A percentile compares a stretch with the other conserved stretches of the same genome.
phyloP scores from a whole-genome alignment of 2,113 vertebrate genomes.

The Pygoscelis adeliae region DNA sequence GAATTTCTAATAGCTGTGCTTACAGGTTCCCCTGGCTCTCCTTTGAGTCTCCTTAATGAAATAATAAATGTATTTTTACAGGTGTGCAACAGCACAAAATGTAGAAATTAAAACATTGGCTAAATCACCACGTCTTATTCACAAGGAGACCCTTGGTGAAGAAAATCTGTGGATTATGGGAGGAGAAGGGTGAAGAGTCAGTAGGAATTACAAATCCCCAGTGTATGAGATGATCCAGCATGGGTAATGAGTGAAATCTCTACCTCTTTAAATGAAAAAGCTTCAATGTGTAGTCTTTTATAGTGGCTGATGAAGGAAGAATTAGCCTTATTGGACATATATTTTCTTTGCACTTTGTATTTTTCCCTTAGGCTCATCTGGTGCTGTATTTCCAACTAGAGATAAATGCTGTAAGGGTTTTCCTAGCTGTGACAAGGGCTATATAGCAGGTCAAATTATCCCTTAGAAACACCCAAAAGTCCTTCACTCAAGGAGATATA shows the following conservation, averaged over 20 bases:
- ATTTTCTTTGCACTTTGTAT: neutral
- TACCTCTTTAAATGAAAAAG: neutral
- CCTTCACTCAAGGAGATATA: neutral
- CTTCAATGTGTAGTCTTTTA: neutral
- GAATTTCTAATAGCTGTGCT: neutral
- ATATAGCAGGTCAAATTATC: neutral
- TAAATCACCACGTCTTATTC: neutral
- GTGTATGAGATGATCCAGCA: neutral
- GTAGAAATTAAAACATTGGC: neutral
- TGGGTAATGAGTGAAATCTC: neutral
- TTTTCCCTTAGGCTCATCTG: neutral
- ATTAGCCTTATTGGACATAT: neutral
- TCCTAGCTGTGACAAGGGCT: neutral
- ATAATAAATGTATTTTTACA: neutral
- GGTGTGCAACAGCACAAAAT: neutral
- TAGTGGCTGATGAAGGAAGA: neutral
- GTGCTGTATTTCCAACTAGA: neutral
- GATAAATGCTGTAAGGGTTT: neutral
- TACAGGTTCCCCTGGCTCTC: neutral
- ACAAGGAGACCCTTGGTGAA: neutral
- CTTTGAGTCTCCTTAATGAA: neutral
- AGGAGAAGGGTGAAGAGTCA: neutral
- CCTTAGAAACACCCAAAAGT: neutral
- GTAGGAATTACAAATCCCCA: neutral
- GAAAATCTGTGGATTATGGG: neutral